Percentiles rank a stretch among this genome's conserved stretches.
Conservation (phyloP, 2,797 vertebrate genomes). For the Microctenopoma steveboyesi region DNA sequence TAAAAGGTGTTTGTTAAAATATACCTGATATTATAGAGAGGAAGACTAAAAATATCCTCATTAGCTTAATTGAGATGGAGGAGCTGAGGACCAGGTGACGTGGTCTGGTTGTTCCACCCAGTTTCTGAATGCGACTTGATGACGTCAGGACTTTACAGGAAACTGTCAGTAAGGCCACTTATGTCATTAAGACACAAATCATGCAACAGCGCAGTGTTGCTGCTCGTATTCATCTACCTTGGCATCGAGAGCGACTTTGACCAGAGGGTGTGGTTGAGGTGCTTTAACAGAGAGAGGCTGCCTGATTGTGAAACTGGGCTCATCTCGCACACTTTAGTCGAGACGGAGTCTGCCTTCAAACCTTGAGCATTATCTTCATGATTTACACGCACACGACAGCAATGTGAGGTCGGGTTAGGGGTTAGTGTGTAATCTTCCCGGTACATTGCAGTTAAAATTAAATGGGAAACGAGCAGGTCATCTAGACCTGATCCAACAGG, state of each 20-base stretch:
- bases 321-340: conserved; percentile 4
- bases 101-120: conserved; percentile 22
- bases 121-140: conserved; percentile 49
- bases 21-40: neutral
- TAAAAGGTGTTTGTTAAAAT: neutral
- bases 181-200: conserved; percentile 39
- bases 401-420: neutral
- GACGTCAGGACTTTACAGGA: conserved; percentile 68
- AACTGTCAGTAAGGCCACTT: conserved; percentile 40
- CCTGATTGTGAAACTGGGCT: conserved; percentile 56
- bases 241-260: conserved; percentile 71
- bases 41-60: conserved; percentile 29
- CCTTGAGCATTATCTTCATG: conserved; percentile 8
- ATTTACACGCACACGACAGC: conserved; percentile 21
- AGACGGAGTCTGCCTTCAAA: conserved; percentile 6
- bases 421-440: neutral
- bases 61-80: conserved; percentile 46
- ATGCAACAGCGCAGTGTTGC: conserved; percentile 25
- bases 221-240: conserved; percentile 39
- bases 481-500: neutral
- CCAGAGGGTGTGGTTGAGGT: conserved; percentile 77
- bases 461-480: neutral
- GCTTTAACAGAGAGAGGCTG: conserved; percentile 47
- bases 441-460: neutral
- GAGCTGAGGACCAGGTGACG: conserved; percentile 48